Conservation (phyloP, 2,113 vertebrate genomes). For the Tupaia tana region DNA sequence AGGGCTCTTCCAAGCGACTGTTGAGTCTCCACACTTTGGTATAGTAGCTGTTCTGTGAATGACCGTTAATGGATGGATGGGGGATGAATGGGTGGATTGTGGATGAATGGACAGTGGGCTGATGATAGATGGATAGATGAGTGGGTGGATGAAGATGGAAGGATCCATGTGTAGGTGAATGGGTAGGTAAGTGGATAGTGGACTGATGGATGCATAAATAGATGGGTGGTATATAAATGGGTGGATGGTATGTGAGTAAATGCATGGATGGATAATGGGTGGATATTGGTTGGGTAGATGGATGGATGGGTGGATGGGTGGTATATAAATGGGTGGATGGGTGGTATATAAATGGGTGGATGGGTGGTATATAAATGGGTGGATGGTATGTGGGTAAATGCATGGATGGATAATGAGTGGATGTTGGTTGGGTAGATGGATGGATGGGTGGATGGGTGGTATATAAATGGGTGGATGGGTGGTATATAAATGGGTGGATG, state of each 20-base stretch:
- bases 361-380: neutral
- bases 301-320: neutral
- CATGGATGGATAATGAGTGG: neutral
- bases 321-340: neutral
- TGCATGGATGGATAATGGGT: neutral
- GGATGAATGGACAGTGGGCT: no score
- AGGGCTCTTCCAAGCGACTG: neutral
- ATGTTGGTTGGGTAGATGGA: accelerated
- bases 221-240: neutral
- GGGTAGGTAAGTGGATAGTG: neutral
- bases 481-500: neutral
- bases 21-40: neutral
- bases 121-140: no score
- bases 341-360: accelerated
- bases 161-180: neutral
- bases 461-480: neutral
- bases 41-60: neutral
- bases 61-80: neutral
- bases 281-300: neutral
- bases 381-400: neutral
- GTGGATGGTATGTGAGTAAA: neutral
- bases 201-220: neutral
- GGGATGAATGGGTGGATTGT: no score
- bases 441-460: neutral
- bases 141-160: no score